Percentiles rank a stretch among this genome's conserved stretches.
Conservation (phyloP, 2,797 vertebrate species). For the Cossypha dichroa region DNA sequence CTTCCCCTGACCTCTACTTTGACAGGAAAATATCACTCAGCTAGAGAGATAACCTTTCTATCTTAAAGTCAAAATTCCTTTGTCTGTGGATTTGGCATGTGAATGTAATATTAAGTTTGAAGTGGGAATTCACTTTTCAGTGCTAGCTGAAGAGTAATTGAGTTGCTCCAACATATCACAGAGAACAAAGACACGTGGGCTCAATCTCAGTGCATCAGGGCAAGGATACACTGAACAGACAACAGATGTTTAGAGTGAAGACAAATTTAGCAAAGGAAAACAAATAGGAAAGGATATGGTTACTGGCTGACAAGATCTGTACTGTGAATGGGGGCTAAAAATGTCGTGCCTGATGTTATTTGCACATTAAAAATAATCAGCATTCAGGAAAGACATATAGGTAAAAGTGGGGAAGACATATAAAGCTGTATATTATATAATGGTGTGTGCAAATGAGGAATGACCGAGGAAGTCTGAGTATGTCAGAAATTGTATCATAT, state of each 20-base stretch:
- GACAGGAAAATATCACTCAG: not conserved
- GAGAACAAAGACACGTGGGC: not conserved
- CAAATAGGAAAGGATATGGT: not conserved
- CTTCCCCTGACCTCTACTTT: conserved; percentile 15
- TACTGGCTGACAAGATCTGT: not conserved
- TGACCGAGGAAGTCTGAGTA: not conserved
- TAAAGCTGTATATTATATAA: not conserved
- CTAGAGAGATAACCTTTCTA: not conserved
- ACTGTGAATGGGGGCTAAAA: not conserved
- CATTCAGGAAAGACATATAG: not conserved
- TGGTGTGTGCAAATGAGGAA: not conserved
- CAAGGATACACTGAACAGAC: not conserved
- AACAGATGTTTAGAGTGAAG: not conserved
- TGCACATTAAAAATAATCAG: not conserved
- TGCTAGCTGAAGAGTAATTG: not conserved
- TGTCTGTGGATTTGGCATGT: not conserved
- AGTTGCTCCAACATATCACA: not conserved
- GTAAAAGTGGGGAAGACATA: not conserved
- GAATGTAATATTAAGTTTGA: not conserved
- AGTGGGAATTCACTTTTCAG: not conserved
- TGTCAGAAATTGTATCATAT: not conserved
- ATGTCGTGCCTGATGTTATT: not conserved
- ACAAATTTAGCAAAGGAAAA: not conserved
- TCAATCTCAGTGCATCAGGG: not conserved
- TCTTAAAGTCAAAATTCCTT: conserved; percentile 31